Percentiles rank a stretch among this genome's conserved stretches.
Conservation (phyloP, 2,888 invertebrate genomes). For the Scelioninae gen. 1 region DNA sequence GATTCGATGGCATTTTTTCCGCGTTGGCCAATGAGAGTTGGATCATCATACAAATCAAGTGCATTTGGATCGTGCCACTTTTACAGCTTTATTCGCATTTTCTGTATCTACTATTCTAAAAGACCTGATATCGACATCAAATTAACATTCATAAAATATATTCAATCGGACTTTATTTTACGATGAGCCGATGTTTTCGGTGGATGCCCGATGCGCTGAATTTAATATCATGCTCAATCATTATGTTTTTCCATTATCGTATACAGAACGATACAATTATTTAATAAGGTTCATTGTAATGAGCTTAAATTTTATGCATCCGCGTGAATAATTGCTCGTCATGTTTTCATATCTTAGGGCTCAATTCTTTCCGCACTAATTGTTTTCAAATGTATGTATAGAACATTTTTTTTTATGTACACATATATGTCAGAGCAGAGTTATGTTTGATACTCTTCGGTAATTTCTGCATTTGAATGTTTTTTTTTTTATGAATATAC, state of each 20-base stretch:
- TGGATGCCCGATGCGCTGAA: constrained; percentile 20
- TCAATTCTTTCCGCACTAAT: too few species aligned
- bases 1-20: constrained; percentile 83
- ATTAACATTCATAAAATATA: constrained; percentile 68
- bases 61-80: constrained; percentile 70
- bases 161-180: constrained; percentile 66
- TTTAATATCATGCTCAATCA: constrained; percentile 41
- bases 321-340: not conserved
- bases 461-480: too few species aligned
- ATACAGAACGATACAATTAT: constrained; percentile 29
- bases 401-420: too few species aligned
- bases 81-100: constrained; percentile 71
- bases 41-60: constrained; percentile 73
- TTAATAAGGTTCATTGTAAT: constrained; percentile 38
- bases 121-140: constrained; percentile 68
- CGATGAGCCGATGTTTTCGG: constrained; percentile 55
- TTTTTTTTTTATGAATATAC: too few species aligned
- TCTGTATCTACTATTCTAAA: constrained; percentile 69
- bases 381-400: too few species aligned
- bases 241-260: constrained; percentile 58
- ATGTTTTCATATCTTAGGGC: not conserved
- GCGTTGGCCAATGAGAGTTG: constrained; percentile 81
- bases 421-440: too few species aligned
- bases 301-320: not conserved
- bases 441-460: too few species aligned